phyloP scores from a whole-genome alignment of 1,140 invertebrate genomes.

The Lycorma delicatula region DNA sequence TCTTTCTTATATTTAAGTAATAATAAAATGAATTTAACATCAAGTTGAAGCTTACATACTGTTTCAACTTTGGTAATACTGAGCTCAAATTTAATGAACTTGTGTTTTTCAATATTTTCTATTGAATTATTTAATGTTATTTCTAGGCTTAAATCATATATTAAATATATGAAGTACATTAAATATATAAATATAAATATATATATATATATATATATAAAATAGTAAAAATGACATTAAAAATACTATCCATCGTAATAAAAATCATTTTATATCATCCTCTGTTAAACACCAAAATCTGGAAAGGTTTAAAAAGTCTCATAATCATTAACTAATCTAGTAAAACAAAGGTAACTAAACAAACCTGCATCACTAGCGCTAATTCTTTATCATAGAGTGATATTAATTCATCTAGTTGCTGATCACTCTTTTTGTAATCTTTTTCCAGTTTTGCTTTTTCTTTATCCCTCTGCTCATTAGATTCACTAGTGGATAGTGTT shows the following conservation, averaged over 20 bases:
- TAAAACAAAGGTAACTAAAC: no score
- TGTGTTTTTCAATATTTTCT: no score
- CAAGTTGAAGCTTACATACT: no score
- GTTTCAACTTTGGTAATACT: no score
- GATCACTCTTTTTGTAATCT: slow-evolving; percentile 86
- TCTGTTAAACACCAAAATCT: neutral
- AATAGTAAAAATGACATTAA: slow-evolving; percentile 1
- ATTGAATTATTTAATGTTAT: no score
- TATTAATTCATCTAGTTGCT: slow-evolving; percentile 78
- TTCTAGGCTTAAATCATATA: neutral
- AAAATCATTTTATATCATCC: neutral
- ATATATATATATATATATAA: neutral
- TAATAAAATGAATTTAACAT: no score
- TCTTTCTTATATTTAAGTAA: no score
- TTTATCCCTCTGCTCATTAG: slow-evolving; percentile 87
- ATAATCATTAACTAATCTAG: neutral
- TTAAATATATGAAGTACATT: neutral
- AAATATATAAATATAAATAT: neutral
- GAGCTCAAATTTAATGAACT: no score
- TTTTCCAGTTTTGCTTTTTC: slow-evolving; percentile 90
- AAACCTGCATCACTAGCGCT: slow-evolving; percentile 71
- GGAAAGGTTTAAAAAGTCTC: neutral
- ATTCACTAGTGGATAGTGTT: slow-evolving; percentile 84
- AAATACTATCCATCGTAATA: neutral
- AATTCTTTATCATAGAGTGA: slow-evolving; percentile 81